phyloP scores from a whole-genome alignment of 2,797 vertebrate species.

The Heliangelus exortis region DNA sequence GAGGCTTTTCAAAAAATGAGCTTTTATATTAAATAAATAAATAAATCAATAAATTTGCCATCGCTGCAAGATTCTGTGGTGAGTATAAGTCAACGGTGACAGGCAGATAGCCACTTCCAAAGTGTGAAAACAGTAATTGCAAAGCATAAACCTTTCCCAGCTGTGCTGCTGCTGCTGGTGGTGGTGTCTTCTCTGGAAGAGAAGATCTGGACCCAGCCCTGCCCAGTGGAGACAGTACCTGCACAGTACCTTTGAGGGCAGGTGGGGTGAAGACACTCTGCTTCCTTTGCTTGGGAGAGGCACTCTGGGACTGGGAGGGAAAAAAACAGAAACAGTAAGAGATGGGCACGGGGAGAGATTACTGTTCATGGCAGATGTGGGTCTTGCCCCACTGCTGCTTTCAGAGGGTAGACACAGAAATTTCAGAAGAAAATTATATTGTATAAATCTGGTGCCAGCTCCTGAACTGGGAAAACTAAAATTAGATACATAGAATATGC shows the following conservation, averaged over 20 bases:
- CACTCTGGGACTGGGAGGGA: slow-evolving; percentile 76
- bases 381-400: neutral
- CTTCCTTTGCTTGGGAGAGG: slow-evolving; percentile 89
- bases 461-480: neutral
- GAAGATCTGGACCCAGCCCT: neutral
- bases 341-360: accelerated
- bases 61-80: neutral
- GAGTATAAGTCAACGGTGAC: neutral
- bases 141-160: accelerated
- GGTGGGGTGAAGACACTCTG: slow-evolving; percentile 87
- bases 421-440: accelerated
- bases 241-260: slow-evolving; percentile 88
- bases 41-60: neutral
- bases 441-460: neutral
- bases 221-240: slow-evolving; percentile 32
- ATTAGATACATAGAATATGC: neutral
- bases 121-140: accelerated
- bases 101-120: accelerated
- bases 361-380: neutral
- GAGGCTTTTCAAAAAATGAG: neutral
- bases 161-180: neutral
- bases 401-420: neutral
- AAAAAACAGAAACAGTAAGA: neutral
- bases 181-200: neutral
- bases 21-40: neutral